Base-by-base conservation (phyloP, 1,140 invertebrate species). In the Diabrotica virgifera region DNA sequence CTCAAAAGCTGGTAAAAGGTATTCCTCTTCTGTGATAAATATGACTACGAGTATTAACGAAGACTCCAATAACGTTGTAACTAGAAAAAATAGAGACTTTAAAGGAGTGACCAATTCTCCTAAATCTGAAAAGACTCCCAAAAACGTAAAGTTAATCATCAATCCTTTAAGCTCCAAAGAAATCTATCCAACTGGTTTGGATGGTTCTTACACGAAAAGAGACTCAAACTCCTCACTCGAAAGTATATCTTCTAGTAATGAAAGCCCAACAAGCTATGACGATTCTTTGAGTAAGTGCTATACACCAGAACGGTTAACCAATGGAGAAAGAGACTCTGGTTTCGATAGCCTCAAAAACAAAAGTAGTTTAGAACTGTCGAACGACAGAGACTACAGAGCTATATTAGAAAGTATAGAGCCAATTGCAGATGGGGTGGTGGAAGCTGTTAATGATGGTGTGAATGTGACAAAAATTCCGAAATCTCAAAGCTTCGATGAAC, bases 91-190 rank as follows among this genome's bases (percentile, higher is more conserved):
- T 62, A 77, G 76, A 60, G 76, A 77, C 58, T 77, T 76, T 63
- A 77, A 75, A 69, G 74, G 66, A 36, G 70, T 70, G 11, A 72
- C 74, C 11, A 67, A 66, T 12, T 72, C 70, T 6, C 70, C 73
- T 10, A 74, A 73, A 36, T 59, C 74, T 5, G 75, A 75, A 38
- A 68, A 70, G 56, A 65, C 63, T 14, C 46, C 62, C 11, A 77
- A 78, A 64, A 79, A 72, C 10, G 82, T 84, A 11, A 82, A 82
- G 11, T 63, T 84, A 36, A 82, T 83, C 38, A 82, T 85, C 4
- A 85, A 85, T 78, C 84, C 84, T 0, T 76, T 85, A 53, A 76
- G 77, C 62, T 73, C 68, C 7, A 79, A 78, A 63, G 78, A 79
- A 52, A 74, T 77, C 54, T 78, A 78, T 63, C 74, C 78, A 1